Base-by-base conservation (phyloP, 2,888 invertebrate species). In the Drosophila birchii region DNA sequence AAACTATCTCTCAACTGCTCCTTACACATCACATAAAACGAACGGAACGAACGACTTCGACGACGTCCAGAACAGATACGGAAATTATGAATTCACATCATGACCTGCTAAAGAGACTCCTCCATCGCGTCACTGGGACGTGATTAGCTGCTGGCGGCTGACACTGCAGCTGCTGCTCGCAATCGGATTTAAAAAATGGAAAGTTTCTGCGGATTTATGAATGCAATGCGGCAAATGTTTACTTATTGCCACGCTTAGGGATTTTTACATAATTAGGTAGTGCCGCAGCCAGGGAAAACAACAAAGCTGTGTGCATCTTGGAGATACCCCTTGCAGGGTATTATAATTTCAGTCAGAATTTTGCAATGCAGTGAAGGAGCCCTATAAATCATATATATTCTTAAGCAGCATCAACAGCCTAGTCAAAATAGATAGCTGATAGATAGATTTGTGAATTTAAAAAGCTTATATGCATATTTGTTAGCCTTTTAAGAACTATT, bases 1-100 rank as follows among this genome's bases (percentile, higher is more conserved):
- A 73, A 81, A 79, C 75, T 74, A 86, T 85, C 80, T 74, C 75
- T 79, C 78, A 68, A 86, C 76, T 71, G 86, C 72, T 82, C 79
- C 60, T 62, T 58, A 79, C 78, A 81, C 78, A 70, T 79, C 82
- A 63, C 70, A 85, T 81, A 43, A 72, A 64, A 79, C 54, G 18
- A 59, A 73, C 51, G 18, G 59, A 58, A 36, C 34, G 59, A 58
- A 36, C 34, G 69, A 54, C 57, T 32, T 49, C 49, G 23, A 16
- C n/a, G 47, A n/a, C 26, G 47, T 45, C 34, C 51, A 66, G 64
- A 64, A 66, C 66, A 36, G 20, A 39, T 16, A 34, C 29, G 29
- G 55, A 54, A 75, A 78, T 83, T 85, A 75, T 72, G 51, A 72
- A 88, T 83, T 88, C 88, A 79, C 68, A 75, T 79, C 88, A 83